Evolutionary conservation across 2,888 invertebrate species (phyloP), one percentile per base, ranked within the genome.

Genomic region (Troides oblongomaculatus): DNA sequence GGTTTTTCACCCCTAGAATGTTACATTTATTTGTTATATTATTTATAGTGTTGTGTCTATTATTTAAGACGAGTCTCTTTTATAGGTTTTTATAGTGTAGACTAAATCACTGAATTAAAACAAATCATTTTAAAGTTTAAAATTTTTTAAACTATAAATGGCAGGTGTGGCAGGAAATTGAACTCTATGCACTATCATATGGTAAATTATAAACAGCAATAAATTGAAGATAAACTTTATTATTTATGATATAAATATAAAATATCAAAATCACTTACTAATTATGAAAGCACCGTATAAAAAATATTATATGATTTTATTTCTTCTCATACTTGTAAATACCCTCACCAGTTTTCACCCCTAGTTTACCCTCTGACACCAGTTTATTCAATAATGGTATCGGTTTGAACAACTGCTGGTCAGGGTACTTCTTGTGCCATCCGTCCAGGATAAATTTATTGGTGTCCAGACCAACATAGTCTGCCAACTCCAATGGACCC

Each of bases 401-500:
- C 1, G 95, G 94, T 62, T 92, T 85, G 83, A 85, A 86, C 12
- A 86, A 75, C 0, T 83, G 94, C 62, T 84, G 77, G 2, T 81
- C 72, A 0, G 84, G 83, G 73, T 75, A 83, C 78, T 95, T 95
- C 79, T 95, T 90, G 79, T 94, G 93, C 97, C 97, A 97, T 30
- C 96, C 96, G 76, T 96, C 94, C 59, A 96, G 81, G 78, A 97
- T 96, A 79, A 95, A 95, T 79, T 95, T 93, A 70, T 94, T 94
- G 7, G 97, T 97, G 83, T 98, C 98, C 18, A 96, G 89, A 0
- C 97, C 97, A 0, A 97, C 96, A 84, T 96, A 97, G 89, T 98
- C 97, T 1, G 94, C 90, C 60, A 97, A 88, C 86, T 97, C 97
- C 72, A 98, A 93, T 0, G 98, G 98, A 5, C 98, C 98, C 97